Percentiles rank a stretch among this genome's conserved stretches.
Conservation (phyloP, 2,113 vertebrate species). For the Todiramphus chloris region DNA sequence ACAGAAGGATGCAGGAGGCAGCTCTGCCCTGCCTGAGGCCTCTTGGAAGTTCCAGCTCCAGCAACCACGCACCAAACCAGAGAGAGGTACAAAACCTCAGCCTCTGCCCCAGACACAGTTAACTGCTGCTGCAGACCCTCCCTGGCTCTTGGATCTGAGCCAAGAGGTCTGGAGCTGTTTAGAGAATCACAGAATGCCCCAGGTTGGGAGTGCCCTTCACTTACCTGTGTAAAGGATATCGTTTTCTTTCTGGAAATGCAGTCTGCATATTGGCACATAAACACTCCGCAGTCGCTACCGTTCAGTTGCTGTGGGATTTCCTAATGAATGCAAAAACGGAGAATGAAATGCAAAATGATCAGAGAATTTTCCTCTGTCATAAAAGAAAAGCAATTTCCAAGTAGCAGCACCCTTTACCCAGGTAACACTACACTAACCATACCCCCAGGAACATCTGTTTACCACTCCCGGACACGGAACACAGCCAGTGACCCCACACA, state of each 20-base stretch:
- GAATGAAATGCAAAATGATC: background rate
- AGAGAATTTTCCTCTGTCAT: background rate
- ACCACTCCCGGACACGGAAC: background rate
- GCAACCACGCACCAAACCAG: background rate
- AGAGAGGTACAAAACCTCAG: background rate
- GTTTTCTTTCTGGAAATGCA: conserved; percentile 84
- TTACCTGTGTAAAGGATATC: conserved; percentile 88
- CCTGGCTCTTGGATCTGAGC: fast-evolving
- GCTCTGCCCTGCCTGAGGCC: background rate
- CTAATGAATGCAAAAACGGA: conserved; percentile 61
- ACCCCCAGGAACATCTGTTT: background rate
- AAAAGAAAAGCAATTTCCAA: background rate
- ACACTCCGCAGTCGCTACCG: conserved; percentile 92
- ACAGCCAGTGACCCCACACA: background rate
- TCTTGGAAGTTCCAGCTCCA: background rate
- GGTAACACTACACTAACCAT: background rate
- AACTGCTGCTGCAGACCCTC: background rate
- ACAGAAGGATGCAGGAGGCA: background rate
- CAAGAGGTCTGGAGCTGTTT: background rate
- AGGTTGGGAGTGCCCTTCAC: background rate
- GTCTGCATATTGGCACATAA: conserved; percentile 93
- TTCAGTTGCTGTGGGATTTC: conserved; percentile 94
- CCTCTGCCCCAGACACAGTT: background rate
- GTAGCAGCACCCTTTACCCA: background rate
- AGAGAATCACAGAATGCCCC: too few species aligned